Evolutionary conservation across 30 jellyfish, hydroid and myxozoan genomes (phyloP).

Genomic region (Catostylus mosaicus): DNA sequence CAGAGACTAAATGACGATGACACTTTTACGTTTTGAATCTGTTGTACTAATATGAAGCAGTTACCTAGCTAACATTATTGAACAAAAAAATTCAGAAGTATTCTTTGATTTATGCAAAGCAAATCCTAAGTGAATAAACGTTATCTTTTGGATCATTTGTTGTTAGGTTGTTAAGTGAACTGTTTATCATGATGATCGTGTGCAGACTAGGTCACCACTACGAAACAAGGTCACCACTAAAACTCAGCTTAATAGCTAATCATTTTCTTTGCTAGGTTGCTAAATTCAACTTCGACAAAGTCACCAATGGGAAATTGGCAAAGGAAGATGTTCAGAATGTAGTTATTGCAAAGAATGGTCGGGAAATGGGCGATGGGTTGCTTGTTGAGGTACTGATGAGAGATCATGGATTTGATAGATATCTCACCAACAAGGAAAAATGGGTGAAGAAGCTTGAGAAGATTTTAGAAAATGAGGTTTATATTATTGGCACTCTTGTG

Average conservation of each 20-base stretch:
- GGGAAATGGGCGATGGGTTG: constrained; percentile 21
- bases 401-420: constrained; percentile 47
- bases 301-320: constrained; percentile 35
- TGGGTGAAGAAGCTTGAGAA: constrained; percentile 49
- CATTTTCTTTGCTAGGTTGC: constrained; percentile 15
- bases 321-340: neutral
- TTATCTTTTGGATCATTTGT: too few species aligned
- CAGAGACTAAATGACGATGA: too few species aligned
- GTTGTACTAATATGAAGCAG: too few species aligned
- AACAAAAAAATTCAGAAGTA: too few species aligned
- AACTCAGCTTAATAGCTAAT: neutral
- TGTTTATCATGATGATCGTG: too few species aligned
- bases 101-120: too few species aligned
- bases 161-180: too few species aligned
- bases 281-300: constrained; percentile 28
- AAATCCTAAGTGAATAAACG: too few species aligned
- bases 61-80: too few species aligned
- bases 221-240: too few species aligned
- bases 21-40: too few species aligned
- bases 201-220: too few species aligned
- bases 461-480: constrained; percentile 39
- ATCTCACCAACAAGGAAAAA: constrained; percentile 10
- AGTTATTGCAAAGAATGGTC: constrained; percentile 6
- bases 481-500: constrained; percentile 42
- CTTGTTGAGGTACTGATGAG: constrained; percentile 24